These are phyloP conservation scores for Leucozona laternaria DNA, from an alignment of 2,888 invertebrate genomes.

Conservation along the genomic window DNA sequence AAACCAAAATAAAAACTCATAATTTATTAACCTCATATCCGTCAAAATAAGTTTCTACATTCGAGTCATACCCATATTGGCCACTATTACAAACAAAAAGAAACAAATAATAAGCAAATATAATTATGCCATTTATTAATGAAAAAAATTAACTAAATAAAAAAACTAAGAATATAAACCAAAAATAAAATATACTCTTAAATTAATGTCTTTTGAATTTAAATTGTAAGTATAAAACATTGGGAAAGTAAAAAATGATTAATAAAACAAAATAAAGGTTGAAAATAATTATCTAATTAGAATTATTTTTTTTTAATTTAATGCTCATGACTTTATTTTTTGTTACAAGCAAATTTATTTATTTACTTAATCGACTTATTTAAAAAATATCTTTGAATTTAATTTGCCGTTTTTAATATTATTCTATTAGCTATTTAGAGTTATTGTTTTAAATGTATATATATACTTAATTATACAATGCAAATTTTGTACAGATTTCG, in stretches of 20 bases:
- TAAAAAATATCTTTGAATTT: not conserved
- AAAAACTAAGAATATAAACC: not conserved
- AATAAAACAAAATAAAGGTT: not conserved
- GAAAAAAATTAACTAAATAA: conserved; percentile 2
- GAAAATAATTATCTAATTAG: not conserved
- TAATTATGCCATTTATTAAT: conserved; percentile 28
- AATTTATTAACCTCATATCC: too few species aligned
- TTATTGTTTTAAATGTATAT: not conserved
- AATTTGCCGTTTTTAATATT: not conserved
- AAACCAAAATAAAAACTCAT: too few species aligned
- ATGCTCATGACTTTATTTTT: not conserved
- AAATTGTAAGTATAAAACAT: not conserved
- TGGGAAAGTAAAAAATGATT: not conserved
- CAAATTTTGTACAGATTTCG: conserved; percentile 14
- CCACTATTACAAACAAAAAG: not conserved
- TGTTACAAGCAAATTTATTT: not conserved
- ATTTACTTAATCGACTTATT: not conserved
- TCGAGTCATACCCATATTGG: too few species aligned
- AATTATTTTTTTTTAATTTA: not conserved
- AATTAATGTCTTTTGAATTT: conserved; percentile 27
- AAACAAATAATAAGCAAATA: not conserved
- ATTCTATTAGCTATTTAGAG: conserved; percentile 13
- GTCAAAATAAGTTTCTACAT: too few species aligned
- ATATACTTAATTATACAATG: not conserved
- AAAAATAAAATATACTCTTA: not conserved